Evolutionary conservation across 2,888 invertebrate species (phyloP).

Genomic region (Neoscelio sp.): DNA sequence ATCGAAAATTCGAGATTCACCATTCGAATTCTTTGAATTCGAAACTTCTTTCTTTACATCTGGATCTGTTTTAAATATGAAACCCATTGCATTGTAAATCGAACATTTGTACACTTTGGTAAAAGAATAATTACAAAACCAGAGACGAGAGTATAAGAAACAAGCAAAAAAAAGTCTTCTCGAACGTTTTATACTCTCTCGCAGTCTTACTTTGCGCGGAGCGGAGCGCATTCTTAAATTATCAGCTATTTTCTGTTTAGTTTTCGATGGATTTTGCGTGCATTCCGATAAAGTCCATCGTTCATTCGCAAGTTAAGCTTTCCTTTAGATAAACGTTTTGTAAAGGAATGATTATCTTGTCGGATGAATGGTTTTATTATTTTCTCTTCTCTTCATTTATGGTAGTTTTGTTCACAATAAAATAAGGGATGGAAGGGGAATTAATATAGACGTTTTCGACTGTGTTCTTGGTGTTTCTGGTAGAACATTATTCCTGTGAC

Average conservation of each 20-base stretch:
- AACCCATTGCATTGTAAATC: neutral
- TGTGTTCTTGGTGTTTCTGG: slow-evolving; percentile 95
- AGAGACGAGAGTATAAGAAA: slow-evolving; percentile 33
- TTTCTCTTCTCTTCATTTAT: slow-evolving; percentile 1
- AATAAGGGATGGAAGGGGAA: neutral
- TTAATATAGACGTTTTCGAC: slow-evolving; percentile 88
- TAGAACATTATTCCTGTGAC: slow-evolving; percentile 96
- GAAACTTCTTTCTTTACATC: too few species aligned
- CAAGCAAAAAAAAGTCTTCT: neutral
- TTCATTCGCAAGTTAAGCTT: slow-evolving; percentile 7
- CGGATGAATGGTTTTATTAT: neutral
- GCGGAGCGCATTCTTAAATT: neutral
- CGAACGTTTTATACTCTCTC: slow-evolving; percentile 21
- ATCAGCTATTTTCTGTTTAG: neutral
- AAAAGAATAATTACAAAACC: slow-evolving; percentile 7
- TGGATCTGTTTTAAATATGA: too few species aligned
- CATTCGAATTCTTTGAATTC: neutral
- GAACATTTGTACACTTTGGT: slow-evolving; percentile 50
- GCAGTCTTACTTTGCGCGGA: slow-evolving; percentile 9
- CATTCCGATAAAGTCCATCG: slow-evolving; percentile 1
- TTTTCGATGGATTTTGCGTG: neutral
- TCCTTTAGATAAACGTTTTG: slow-evolving; percentile 2
- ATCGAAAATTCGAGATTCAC: neutral
- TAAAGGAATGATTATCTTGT: slow-evolving; percentile 29
- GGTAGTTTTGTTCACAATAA: neutral